These are phyloP conservation scores for Piscicola geometra DNA, from an alignment of 2,888 invertebrate species.

Conservation along the genomic window DNA sequence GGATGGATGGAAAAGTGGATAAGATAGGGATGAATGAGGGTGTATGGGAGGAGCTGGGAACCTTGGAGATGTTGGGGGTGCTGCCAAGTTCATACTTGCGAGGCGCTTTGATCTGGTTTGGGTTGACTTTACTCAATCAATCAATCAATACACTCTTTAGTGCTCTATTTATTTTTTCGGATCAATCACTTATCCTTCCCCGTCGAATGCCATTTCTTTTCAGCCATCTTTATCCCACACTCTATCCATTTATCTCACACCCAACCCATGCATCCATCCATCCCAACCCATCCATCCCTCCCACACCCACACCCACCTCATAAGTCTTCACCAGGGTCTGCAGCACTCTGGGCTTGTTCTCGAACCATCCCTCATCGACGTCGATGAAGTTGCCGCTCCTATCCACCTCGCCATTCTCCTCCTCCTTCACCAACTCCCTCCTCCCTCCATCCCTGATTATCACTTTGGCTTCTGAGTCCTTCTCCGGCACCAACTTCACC, in stretches of 20 bases:
- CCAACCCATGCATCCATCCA: not conserved
- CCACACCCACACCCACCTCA: not conserved
- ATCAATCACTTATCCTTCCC: too few species aligned
- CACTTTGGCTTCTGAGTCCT: not conserved
- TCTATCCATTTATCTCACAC: not conserved
- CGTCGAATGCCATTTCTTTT: too few species aligned
- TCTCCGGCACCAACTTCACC: not conserved
- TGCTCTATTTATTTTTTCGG: too few species aligned
- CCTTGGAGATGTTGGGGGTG: slow-evolving; percentile 33
- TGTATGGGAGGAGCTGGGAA: not conserved
- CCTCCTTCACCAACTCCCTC: slow-evolving; percentile 5
- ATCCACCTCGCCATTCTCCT: not conserved
- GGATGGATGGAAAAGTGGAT: not conserved
- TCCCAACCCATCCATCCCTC: not conserved
- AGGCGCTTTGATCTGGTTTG: slow-evolving; percentile 15
- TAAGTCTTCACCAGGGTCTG: not conserved
- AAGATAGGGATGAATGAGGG: too few species aligned
- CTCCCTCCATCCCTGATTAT: slow-evolving; percentile 13
- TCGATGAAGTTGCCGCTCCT: not conserved
- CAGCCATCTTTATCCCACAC: not conserved
- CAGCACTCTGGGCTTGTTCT: slow-evolving; percentile 7
- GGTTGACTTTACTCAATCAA: too few species aligned
- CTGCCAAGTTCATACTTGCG: slow-evolving; percentile 34
- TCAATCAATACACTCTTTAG: too few species aligned
- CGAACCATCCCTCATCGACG: slow-evolving; percentile 2